Percentiles rank a stretch among this genome's conserved stretches.
phyloP scores from a whole-genome alignment of 2,113 vertebrate species.

The Grantiella picta region DNA sequence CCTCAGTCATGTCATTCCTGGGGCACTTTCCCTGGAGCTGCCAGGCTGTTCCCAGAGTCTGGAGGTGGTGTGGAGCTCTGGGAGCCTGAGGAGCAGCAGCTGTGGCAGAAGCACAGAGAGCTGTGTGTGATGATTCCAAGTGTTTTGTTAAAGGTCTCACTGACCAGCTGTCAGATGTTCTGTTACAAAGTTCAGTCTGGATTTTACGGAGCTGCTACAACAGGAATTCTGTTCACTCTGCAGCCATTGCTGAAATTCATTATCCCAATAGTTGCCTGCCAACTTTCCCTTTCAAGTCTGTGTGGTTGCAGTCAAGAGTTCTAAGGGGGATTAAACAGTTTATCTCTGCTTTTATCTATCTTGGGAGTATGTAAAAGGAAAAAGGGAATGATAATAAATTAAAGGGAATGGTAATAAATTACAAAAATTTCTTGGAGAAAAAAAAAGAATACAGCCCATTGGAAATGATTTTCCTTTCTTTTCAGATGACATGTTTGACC shows the following conservation, averaged over 20 bases:
- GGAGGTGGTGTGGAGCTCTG: neutral
- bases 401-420: neutral
- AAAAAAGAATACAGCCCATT: neutral
- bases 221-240: neutral
- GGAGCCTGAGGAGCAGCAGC: neutral
- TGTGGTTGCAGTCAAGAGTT: neutral
- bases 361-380: neutral
- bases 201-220: neutral
- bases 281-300: neutral
- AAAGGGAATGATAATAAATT: neutral
- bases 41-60: neutral
- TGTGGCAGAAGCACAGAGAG: rapidly evolving
- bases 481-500: constrained; percentile 94
- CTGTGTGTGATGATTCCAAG: neutral
- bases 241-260: neutral
- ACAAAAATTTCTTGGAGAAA: neutral
- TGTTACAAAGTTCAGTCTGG: neutral
- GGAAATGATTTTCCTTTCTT: neutral
- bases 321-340: neutral
- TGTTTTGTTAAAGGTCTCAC: neutral
- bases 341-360: neutral
- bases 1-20: too few relatives aligned
- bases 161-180: neutral
- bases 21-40: neutral
- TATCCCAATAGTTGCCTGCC: neutral